Base-by-base conservation (phyloP, 1,140 invertebrate species). In the Drosophila simulans region DNA sequence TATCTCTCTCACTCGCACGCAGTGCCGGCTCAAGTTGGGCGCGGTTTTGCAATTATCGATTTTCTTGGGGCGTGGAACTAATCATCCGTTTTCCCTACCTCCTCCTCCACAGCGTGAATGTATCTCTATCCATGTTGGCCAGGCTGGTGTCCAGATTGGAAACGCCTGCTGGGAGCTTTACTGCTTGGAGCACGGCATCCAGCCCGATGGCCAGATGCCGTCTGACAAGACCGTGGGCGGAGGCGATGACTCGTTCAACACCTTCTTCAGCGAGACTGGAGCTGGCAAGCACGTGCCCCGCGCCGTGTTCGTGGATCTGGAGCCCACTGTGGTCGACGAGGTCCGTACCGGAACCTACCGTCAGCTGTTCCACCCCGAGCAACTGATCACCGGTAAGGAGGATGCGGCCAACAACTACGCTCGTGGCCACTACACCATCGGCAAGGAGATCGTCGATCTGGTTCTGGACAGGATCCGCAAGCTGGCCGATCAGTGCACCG, bases 321-420 rank as follows among this genome's bases (percentile, higher is more conserved):
- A 98, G 92, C 96, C 97, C 11, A 97, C 96, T 71, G 96, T 97
- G 17, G 96, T 98, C 11, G 96, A 96, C 96, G 96, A 97, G 93
- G 96, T 97, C 49, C 94, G 96, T 66, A 96, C 96, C 59, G 96
- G 96, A 70, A 96, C 96, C 54, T 97, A 97, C 93, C 93, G 96
- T 49, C 96, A 97, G 92, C 93, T 97, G 73, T 97, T 97, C 94
- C 96, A 97, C 92, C 96, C 96, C 53, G 96, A 97, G 92, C 96
- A 97, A 92, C 93, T 97, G 83, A 96, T 97, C 92, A 97, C 96
- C 78, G 96, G 96, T 56, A 97, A 97, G 92, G 97, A 98, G 93
- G 97, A 98, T 92, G 97, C 97, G 31, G 97, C 97, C 59, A 97
- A 97, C 93, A 97, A 97, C 93, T 97, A 97, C 80, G 97, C 96